Evolutionary conservation across 2,113 vertebrate genomes (phyloP).

Genomic region (Cephalopholis sonnerati): DNA sequence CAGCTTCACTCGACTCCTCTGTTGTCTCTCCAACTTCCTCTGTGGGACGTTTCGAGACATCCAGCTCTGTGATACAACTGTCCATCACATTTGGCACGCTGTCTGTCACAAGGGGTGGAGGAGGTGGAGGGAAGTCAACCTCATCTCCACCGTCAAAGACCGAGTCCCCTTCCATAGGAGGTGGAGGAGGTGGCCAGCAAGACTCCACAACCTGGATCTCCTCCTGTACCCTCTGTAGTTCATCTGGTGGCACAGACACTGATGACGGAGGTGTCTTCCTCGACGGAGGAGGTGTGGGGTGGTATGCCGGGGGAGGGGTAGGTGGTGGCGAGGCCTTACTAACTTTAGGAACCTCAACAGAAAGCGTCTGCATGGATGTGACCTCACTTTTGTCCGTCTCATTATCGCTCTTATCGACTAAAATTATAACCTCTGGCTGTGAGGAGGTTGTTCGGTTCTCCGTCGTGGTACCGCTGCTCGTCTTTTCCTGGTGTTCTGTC

Average conservation of each 20-base stretch:
- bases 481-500: conserved; percentile 27
- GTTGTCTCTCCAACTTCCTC: conserved; percentile 5
- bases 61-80: conserved; percentile 31
- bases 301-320: conserved; percentile 90
- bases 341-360: conserved; percentile 51
- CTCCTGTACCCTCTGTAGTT: conserved; percentile 53
- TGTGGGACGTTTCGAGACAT: neutral
- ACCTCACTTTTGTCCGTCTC: conserved; percentile 26
- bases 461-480: neutral
- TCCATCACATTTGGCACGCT: conserved; percentile 45
- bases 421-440: conserved; percentile 10
- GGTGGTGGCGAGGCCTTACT: conserved; percentile 85
- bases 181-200: conserved; percentile 92
- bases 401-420: conserved; percentile 20
- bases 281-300: conserved; percentile 88
- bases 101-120: conserved; percentile 72
- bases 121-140: conserved; percentile 85
- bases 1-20: conserved; percentile 15
- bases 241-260: conserved; percentile 45
- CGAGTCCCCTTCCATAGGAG: conserved; percentile 86
- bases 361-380: conserved; percentile 47
- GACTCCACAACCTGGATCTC: conserved; percentile 71
- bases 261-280: conserved; percentile 82
- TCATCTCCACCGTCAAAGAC: conserved; percentile 92
- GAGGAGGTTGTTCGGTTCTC: conserved; percentile 24